Evolutionary conservation across 2,113 vertebrate species (phyloP).

Genomic region (Ceyx melanurus): DNA sequence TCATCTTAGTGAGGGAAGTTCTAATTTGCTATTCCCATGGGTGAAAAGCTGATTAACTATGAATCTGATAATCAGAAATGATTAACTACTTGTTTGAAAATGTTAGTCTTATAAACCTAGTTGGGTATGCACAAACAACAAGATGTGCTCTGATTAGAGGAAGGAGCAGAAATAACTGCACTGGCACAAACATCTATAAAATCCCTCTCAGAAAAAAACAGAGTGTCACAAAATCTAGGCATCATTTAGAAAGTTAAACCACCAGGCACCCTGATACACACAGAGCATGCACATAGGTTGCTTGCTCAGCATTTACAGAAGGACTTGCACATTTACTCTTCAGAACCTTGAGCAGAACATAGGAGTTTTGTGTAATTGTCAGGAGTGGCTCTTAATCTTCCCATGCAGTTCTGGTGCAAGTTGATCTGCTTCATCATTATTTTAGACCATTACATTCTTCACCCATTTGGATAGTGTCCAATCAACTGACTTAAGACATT

Average conservation of each 20-base stretch:
- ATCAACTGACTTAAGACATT: neutral
- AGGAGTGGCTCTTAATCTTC: neutral
- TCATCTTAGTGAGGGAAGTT: neutral
- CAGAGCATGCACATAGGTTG: neutral
- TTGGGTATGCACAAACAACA: neutral
- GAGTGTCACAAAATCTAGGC: neutral
- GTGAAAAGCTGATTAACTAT: neutral
- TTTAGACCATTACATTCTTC: neutral
- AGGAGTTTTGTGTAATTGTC: neutral
- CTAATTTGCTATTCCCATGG: neutral
- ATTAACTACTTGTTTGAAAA: neutral
- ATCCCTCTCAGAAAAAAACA: neutral
- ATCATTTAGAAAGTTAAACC: neutral
- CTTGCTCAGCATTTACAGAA: neutral
- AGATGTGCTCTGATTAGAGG: neutral
- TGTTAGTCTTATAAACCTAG: neutral
- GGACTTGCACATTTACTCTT: neutral
- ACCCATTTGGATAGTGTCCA: neutral
- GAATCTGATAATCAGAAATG: neutral
- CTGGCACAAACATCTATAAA: neutral
- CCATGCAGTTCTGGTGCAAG: neutral
- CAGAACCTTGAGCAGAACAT: neutral
- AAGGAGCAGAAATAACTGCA: neutral
- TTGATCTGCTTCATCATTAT: neutral
- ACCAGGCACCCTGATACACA: neutral